A percentile compares a stretch with the other conserved stretches of the same genome.
Conservation (phyloP, 2,888 invertebrate species). For the Sphecodes monilicornis region DNA sequence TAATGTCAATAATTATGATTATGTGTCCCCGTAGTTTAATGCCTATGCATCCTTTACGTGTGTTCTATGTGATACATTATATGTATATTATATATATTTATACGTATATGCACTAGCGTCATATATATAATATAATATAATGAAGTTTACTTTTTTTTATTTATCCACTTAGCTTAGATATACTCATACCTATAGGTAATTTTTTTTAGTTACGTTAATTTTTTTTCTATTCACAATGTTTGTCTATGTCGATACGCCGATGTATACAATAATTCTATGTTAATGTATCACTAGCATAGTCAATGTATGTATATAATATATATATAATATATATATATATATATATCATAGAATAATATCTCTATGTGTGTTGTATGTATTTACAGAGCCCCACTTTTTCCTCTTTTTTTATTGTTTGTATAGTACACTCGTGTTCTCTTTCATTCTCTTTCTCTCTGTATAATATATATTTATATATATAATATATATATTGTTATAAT, state of each 20-base stretch:
- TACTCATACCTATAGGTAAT: conserved; percentile 77
- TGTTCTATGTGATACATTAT: conserved; percentile 35
- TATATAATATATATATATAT: conserved; percentile 67
- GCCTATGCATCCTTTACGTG: conserved; percentile 76
- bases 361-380: conserved; percentile 80
- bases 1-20: conserved; percentile 76
- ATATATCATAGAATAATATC: conserved; percentile 79
- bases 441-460: conserved; percentile 39
- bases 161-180: conserved; percentile 76
- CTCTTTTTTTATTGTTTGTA: conserved; percentile 68
- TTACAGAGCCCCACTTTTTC: conserved; percentile 77
- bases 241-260: conserved; percentile 81
- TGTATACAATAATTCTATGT: conserved; percentile 81
- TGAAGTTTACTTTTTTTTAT: conserved; percentile 61
- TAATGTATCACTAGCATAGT: conserved; percentile 77
- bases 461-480: conserved; percentile 60
- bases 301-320: conserved; percentile 73
- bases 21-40: conserved; percentile 75
- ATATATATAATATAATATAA: conserved; percentile 66
- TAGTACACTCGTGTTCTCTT: conserved; percentile 63
- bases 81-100: conserved; percentile 32
- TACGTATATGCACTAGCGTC: conserved; percentile 14
- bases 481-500: conserved; percentile 61
- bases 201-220: conserved; percentile 76
- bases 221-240: conserved; percentile 80